Evolutionary conservation across 1,140 invertebrate species (phyloP).

Genomic region (Scylla paramamosain): DNA sequence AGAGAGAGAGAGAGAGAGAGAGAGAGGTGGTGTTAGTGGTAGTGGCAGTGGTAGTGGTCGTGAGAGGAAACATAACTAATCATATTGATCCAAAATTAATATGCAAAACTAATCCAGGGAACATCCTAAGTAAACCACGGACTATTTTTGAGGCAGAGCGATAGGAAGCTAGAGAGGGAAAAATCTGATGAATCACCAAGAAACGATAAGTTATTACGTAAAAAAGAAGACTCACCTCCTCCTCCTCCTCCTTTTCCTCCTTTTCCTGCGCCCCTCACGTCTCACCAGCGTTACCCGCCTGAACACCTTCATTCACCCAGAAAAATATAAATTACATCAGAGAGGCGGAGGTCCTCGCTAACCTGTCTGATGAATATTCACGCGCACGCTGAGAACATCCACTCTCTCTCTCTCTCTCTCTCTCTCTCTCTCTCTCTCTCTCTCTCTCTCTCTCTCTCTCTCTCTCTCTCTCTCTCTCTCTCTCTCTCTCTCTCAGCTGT

Average conservation of each 20-base stretch:
- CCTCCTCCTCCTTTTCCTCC: background rate
- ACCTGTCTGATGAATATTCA: background rate
- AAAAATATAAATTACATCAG: conserved; percentile 8
- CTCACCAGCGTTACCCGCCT: background rate
- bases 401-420: background rate
- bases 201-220: too few species aligned
- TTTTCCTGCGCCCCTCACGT: background rate
- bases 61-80: too few species aligned
- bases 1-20: too few species aligned
- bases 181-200: too few species aligned
- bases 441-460: conserved; percentile 21
- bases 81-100: too few species aligned
- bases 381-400: background rate
- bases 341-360: background rate
- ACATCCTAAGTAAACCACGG: too few species aligned
- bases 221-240: background rate
- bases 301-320: background rate
- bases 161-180: too few species aligned
- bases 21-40: too few species aligned
- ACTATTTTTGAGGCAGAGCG: too few species aligned
- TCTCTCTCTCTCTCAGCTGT: background rate
- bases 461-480: conserved; percentile 11
- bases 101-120: too few species aligned
- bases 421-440: background rate
- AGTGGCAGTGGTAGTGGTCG: too few species aligned